These are phyloP conservation scores for Dynastes grantii DNA, from an alignment of 2,888 invertebrate species.

Conservation along the genomic window DNA sequence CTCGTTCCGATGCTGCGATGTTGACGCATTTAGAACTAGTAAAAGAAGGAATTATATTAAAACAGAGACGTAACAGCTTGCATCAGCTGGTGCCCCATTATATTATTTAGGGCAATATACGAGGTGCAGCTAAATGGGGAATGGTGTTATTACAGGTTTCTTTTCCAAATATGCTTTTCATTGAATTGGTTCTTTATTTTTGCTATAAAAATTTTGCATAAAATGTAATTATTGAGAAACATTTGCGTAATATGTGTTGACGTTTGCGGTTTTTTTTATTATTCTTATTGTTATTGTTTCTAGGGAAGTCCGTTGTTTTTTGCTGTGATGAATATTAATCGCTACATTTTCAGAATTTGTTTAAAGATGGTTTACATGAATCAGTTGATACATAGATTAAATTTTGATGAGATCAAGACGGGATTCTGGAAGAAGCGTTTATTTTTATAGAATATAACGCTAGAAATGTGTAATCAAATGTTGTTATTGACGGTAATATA, in stretches of 20 bases:
- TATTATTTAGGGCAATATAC: slow-evolving; percentile 59
- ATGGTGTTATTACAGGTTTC: background rate
- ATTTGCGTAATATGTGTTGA: slow-evolving; percentile 9
- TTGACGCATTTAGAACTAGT: slow-evolving; percentile 27
- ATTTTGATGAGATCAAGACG: too few species aligned
- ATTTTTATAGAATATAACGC: too few species aligned
- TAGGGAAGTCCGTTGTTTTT: background rate
- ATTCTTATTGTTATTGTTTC: slow-evolving; percentile 13
- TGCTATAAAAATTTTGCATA: too few species aligned
- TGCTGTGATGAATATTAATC: slow-evolving; percentile 27
- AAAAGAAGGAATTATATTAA: slow-evolving; percentile 9
- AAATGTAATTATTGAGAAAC: background rate
- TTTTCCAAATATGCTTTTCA: background rate
- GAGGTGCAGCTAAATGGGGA: slow-evolving; percentile 51
- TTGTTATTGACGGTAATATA: background rate
- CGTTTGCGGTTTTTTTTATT: slow-evolving; percentile 8
- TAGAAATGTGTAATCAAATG: background rate
- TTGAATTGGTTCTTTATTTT: background rate
- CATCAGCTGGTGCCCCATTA: slow-evolving; percentile 58
- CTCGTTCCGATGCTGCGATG: slow-evolving; percentile 22
- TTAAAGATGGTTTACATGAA: background rate
- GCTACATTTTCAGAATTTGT: slow-evolving; percentile 10
- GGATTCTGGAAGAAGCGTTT: too few species aligned
- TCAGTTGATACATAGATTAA: background rate
- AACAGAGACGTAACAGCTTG: slow-evolving; percentile 37